These are phyloP conservation scores for Pagrus major DNA, from an alignment of 2,113 vertebrate genomes.

Conservation along the genomic window DNA sequence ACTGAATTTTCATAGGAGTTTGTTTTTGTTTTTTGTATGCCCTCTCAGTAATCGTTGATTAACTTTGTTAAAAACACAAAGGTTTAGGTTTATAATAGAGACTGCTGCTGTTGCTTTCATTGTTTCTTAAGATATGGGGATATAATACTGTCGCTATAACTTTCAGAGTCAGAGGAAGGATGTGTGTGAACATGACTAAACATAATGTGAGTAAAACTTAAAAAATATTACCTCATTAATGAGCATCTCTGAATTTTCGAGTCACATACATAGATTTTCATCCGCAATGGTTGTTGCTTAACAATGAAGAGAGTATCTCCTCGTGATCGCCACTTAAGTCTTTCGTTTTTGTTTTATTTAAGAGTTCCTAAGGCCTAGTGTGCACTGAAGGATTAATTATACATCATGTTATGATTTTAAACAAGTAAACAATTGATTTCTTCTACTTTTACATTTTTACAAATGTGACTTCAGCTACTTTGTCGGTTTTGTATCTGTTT, in stretches of 20 bases:
- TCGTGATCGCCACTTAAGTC: no score
- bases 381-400: background rate
- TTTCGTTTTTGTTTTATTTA: no score
- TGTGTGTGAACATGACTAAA: no score
- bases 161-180: no score
- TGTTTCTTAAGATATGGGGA: background rate
- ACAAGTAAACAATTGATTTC: background rate
- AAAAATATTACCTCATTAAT: no score
- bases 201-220: no score
- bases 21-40: background rate
- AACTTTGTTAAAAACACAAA: background rate
- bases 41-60: background rate
- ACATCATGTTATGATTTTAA: background rate
- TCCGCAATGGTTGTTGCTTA: no score
- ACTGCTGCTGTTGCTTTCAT: background rate
- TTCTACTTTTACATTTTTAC: background rate
- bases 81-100: background rate
- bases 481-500: constrained; percentile 23
- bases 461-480: constrained; percentile 12
- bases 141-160: background rate
- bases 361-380: no score
- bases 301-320: no score
- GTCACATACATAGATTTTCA: no score
- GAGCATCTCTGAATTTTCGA: no score
- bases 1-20: background rate